Base-by-base conservation (phyloP, 1,140 invertebrate genomes). In the Sminthurides bifidus region DNA sequence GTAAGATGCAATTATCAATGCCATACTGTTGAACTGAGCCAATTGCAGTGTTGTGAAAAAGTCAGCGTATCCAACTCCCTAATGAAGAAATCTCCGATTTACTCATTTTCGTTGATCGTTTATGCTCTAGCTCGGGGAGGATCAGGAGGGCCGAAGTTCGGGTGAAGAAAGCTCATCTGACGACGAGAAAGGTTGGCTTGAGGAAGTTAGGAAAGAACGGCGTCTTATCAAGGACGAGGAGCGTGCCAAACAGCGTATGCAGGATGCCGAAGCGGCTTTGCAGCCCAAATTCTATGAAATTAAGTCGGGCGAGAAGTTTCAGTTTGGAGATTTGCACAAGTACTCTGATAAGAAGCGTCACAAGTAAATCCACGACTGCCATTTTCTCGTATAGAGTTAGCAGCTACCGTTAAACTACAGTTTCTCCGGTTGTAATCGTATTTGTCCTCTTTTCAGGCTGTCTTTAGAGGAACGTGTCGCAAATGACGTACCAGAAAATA, bases 181-280 rank as follows among this genome's bases (percentile, higher is more conserved):
- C 64, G 86, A 90, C 71, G 83, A 88, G 29, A 78, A 79, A 61
- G 74, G 77, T 23, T 88, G 83, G 81, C 76, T 79, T 0, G 81
- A 83, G 65, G 85, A 91, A 75, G 76, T 89, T 27, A 84, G 85
- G 66, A 81, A 82, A 66, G 79, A 87, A 62, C 83, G 84, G 65
- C 70, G 68, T 45, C 61, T 75, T 56, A 65, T 81, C 10, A 72
- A 74, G 27, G 68, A 68, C 54, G 77, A 74, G 57, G 67, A 71
- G 52, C 69, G 64, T 62, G 54, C 64, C 54, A 67, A 67, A 21
- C 67, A 69, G 60, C 5, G 8, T 4, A 31, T n/a, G 65, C 54
- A 55, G 12, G 50, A 58, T 24, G 33, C 30, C 0, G 21, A 24
- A 41, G 48, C 46, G n/a, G 17, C n/a, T 65, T 59, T 66, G 72